Conservation (phyloP, 2,797 vertebrate species). For the Onychomys torridus region DNA sequence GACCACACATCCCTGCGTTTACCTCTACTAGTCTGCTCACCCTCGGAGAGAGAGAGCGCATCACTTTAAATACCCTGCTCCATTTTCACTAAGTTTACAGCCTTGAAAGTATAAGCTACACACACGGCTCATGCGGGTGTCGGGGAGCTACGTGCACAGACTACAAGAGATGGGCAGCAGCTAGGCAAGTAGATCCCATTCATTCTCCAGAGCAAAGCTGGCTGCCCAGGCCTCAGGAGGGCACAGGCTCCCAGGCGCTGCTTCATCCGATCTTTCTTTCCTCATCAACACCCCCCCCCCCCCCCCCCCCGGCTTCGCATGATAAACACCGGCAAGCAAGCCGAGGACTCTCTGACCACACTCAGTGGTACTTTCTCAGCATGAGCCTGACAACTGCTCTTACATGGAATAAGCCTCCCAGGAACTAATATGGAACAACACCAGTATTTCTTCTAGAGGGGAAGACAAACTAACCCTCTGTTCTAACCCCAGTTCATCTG, state of each 20-base stretch:
- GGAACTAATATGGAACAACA: neutral
- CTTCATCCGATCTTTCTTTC: neutral
- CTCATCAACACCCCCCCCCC: neutral
- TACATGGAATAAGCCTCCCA: neutral
- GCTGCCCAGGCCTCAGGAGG: no score
- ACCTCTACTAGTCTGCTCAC: neutral
- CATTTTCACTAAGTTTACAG: conserved; percentile 58
- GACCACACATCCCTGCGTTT: neutral
- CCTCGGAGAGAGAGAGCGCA: neutral
- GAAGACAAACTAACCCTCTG: neutral
- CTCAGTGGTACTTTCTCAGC: conserved; percentile 18
- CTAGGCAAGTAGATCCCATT: fast-evolving
- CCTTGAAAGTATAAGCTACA: conserved; percentile 32
- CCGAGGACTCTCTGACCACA: neutral
- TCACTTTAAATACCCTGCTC: conserved; percentile 32
- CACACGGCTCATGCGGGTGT: neutral
- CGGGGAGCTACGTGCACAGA: neutral
- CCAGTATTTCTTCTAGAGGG: neutral
- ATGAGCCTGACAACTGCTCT: neutral
- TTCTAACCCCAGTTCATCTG: neutral
- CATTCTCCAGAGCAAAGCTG: neutral
- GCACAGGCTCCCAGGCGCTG: neutral
- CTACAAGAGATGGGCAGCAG: neutral
- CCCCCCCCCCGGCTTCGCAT: neutral
- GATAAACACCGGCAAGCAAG: neutral